Evolutionary conservation across 35 echinoderm and acorn worm genomes (phyloP), one percentile per base, ranked within the genome.

Genomic region (Heliocidaris tuberculata): DNA sequence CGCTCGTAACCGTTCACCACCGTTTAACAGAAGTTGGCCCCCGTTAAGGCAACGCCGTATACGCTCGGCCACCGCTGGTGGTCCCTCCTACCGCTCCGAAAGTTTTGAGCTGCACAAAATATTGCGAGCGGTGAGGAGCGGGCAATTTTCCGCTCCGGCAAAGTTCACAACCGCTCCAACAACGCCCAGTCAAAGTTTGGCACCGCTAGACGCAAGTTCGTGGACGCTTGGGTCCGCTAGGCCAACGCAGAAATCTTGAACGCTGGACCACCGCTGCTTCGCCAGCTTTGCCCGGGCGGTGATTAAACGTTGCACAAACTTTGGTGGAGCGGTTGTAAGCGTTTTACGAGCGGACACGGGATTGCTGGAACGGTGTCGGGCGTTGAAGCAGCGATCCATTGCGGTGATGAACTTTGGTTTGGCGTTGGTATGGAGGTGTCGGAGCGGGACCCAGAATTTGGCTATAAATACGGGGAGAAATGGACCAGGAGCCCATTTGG

Each of bases 161-260:
- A 89, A 89, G 87, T 89, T 89, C 32, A 89, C 87, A 31, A 89
- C 87, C 87, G 31, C 87, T 89, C 31, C 87, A 89, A 89, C 87
- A 42, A 89, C 87, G 87, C 87, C 87, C 87, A 89, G 87, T 89
- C 87, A 89, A 89, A 89, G 87, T 89, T 89, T 89, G 87, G 87
- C 87, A 89, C 87, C 87, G 87, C 87, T 89, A 89, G 87, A 89
- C 31, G 87, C 87, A 89, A 89, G 87, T 89, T 89, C 31, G 87
- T 89, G 87, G 87, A 89, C 87, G 87, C 87, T 89, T 89, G 29
- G 87, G 87, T 89, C 87, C 87, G 87, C 87, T 89, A 89, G 87
- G 87, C 87, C 31, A 89, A 89, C 31, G 87, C 87, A 89, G 87
- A 89, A 89, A 89, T 89, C 87, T 89, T 89, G 47, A 89, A 89